Percentiles rank a stretch among this genome's conserved stretches.
These are phyloP conservation scores for Apodemia zela DNA, from an alignment of 2,888 invertebrate species.

Conservation along the genomic window DNA sequence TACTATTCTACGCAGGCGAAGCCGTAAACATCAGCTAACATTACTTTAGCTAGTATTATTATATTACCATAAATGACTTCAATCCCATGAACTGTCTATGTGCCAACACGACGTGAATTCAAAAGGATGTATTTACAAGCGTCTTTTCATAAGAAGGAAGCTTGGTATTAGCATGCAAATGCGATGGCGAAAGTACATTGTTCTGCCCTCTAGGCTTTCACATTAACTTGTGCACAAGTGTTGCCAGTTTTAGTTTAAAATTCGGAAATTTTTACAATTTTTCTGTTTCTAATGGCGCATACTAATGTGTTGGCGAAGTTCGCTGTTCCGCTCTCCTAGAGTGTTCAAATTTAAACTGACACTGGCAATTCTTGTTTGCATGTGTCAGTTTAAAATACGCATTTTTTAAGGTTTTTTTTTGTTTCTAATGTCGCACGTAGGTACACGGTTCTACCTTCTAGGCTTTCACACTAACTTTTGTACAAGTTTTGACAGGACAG, in stretches of 20 bases:
- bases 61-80: slow-evolving; percentile 13
- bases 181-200: slow-evolving; percentile 58
- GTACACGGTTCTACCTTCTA: slow-evolving; percentile 44
- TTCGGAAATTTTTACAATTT: not conserved
- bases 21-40: not conserved
- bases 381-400: not conserved
- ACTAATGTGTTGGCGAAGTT: too few relatives aligned
- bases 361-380: slow-evolving; percentile 37
- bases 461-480: slow-evolving; percentile 53
- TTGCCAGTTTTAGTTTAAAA: slow-evolving; percentile 34
- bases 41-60: not conserved
- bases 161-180: slow-evolving; percentile 47
- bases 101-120: slow-evolving; percentile 18
- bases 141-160: slow-evolving; percentile 36
- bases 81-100: not conserved
- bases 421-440: slow-evolving; percentile 38
- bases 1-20: not conserved
- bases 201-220: slow-evolving; percentile 49
- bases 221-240: slow-evolving; percentile 40
- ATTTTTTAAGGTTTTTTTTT: too few relatives aligned
- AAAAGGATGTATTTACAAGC: slow-evolving; percentile 31
- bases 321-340: too few relatives aligned
- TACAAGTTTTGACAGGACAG: slow-evolving; percentile 37
- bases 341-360: not conserved
- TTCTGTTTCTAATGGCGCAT: not conserved